These are phyloP conservation scores for Nettapus auritus DNA, from an alignment of 2,113 vertebrate genomes.

Conservation along the genomic window DNA sequence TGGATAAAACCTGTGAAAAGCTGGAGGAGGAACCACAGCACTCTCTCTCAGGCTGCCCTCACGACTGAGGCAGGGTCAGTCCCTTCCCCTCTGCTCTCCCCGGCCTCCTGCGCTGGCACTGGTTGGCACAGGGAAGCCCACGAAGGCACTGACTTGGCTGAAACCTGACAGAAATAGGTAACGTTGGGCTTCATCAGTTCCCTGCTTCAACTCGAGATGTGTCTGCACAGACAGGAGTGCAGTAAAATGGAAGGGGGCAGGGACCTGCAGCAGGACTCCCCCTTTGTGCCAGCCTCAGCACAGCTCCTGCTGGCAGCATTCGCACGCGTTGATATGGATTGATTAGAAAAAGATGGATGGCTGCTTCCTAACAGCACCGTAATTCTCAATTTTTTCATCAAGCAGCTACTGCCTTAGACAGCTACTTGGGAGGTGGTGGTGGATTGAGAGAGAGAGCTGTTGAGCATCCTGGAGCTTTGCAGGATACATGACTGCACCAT, in stretches of 20 bases:
- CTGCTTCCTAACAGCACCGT: neutral
- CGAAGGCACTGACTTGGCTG: accelerated
- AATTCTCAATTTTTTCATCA: constrained; percentile 13
- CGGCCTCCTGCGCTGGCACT: neutral
- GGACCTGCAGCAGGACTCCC: neutral
- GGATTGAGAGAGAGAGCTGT: neutral
- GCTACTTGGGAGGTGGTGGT: neutral
- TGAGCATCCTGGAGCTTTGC: neutral
- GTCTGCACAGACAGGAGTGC: neutral
- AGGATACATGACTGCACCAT: neutral
- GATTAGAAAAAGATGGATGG: neutral
- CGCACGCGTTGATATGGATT: neutral
- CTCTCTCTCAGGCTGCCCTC: neutral
- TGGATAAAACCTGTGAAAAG: neutral
- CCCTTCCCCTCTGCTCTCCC: accelerated
- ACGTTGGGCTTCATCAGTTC: neutral
- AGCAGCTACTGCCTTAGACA: neutral
- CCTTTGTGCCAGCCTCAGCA: neutral
- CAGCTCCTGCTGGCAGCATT: neutral
- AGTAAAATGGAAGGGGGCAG: neutral
- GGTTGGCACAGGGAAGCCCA: neutral
- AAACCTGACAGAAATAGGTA: neutral
- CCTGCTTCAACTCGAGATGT: neutral
- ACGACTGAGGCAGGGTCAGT: neutral
- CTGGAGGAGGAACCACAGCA: accelerated